Base-by-base conservation (phyloP, 2,113 vertebrate species). In the Thalassoma bifasciatum region DNA sequence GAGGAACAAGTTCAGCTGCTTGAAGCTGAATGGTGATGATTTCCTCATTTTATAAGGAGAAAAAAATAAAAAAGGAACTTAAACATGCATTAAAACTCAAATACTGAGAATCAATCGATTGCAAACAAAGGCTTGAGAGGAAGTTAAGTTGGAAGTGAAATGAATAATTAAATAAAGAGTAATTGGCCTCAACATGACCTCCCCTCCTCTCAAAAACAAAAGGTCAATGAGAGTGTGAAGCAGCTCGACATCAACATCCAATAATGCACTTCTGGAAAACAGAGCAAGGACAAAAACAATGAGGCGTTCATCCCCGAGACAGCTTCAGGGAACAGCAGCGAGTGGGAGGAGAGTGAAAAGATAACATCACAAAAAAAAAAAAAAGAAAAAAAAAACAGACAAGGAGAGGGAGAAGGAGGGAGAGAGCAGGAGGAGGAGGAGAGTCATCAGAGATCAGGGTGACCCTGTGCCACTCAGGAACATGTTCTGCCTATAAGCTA, bases 311-410 rank as follows among this genome's bases (percentile, higher is more conserved):
- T 92, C 91, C 87, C 84, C 8, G 64, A 88, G 84, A 91, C 89
- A 83, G 90, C 91, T 93, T 93, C 81, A 75, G 92, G 91, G 88
- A 93, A 88, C 86, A 83, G 91, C 89, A 89, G 83, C 65, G 87
- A 88, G 91, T 91, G 88, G 86, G 91, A 92, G 91, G 91, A 89
- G 86, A 92, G 82, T 79, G 90, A 91, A 90, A 90, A 94, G 92
- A 93, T 91, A 92, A 91, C 80, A 86, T 91, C 85, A 83, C 79
- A 63, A 79, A 82, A 78, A 77, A 76, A 89, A 72, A 30, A 30
- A 30, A 30, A 30, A 6, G 68, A 78, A 79, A 30, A 30, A 6
- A 66, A 78, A 79, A 68, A 80, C 72, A 88, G 79, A 89, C 83
- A 82, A 89, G 82, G 79, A 83, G 80, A 82, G 77, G 30, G 79